A percentile compares a stretch with the other conserved stretches of the same genome.
These are phyloP conservation scores for Sinonovacula constricta DNA, from an alignment of 1,140 invertebrate species.

Conservation along the genomic window DNA sequence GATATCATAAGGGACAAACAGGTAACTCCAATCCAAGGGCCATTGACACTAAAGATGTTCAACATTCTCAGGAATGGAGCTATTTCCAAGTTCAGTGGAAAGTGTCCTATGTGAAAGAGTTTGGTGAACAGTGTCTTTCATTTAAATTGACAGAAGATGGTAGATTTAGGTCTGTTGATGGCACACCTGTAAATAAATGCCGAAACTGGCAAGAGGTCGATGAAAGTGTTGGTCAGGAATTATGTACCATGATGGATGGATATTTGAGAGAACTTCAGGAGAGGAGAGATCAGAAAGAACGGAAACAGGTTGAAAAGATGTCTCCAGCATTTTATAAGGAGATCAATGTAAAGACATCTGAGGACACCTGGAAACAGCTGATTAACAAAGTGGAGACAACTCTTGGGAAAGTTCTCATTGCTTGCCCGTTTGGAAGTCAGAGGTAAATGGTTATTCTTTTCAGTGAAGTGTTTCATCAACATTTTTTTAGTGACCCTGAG, in stretches of 20 bases:
- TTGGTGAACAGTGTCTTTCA: conserved; percentile 66
- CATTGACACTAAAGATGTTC: neutral
- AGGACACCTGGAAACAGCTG: conserved; percentile 60
- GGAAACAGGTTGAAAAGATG: conserved; percentile 14
- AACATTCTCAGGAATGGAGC: conserved; percentile 60
- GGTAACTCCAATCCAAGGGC: too few relatives aligned
- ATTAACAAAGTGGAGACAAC: conserved; percentile 63
- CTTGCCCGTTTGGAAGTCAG: conserved; percentile 74
- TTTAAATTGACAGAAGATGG: conserved; percentile 57
- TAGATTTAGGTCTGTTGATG: conserved; percentile 41
- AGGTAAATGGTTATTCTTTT: conserved; percentile 54
- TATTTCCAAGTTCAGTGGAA: conserved; percentile 66
- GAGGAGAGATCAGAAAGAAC: conserved; percentile 50
- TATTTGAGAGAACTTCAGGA: conserved; percentile 46
- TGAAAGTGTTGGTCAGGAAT: conserved; percentile 46
- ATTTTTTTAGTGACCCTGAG: neutral
- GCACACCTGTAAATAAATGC: conserved; percentile 64
- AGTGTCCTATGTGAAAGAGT: conserved; percentile 54
- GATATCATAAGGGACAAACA: too few relatives aligned
- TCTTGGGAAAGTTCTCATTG: conserved; percentile 67
- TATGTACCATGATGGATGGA: conserved; percentile 60
- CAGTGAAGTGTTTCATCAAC: neutral
- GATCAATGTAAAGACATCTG: conserved; percentile 12
- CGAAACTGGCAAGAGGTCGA: conserved; percentile 70
- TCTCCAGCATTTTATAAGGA: conserved; percentile 59